Percentiles rank a stretch among this genome's conserved stretches.
phyloP scores from a whole-genome alignment of 2,888 invertebrate species.

The Cheilosia pagana region DNA sequence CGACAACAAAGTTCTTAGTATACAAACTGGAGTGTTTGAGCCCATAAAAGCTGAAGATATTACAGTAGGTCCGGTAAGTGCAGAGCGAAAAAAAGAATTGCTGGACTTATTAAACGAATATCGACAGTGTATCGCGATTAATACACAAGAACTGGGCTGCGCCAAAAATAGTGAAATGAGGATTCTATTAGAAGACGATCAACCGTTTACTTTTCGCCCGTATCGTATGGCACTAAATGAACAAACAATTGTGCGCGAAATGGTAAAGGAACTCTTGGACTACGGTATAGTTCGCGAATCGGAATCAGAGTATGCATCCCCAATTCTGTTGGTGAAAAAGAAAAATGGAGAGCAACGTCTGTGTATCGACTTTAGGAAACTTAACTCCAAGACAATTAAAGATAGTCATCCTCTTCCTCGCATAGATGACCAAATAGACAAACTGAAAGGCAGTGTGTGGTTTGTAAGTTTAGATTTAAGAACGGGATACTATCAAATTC shows the following conservation, averaged over 20 bases:
- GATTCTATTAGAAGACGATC: conserved; percentile 73
- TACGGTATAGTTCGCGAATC: conserved; percentile 76
- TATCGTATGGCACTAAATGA: conserved; percentile 77
- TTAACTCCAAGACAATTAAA: conserved; percentile 78
- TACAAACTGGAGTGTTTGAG: neutral
- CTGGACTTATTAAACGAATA: neutral
- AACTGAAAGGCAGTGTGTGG: conserved; percentile 73
- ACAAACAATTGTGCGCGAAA: conserved; percentile 70
- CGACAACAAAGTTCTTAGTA: conserved; percentile 1
- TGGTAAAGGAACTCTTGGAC: conserved; percentile 71
- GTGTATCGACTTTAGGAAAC: conserved; percentile 77
- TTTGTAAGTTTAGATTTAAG: conserved; percentile 78
- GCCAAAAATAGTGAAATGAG: conserved; percentile 62
- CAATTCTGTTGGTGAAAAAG: conserved; percentile 75
- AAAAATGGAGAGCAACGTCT: conserved; percentile 73
- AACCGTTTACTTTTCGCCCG: conserved; percentile 76
- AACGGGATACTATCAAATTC: conserved; percentile 69
- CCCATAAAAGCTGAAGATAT: neutral
- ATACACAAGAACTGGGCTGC: conserved; percentile 44
- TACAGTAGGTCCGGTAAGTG: neutral
- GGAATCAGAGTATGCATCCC: conserved; percentile 76
- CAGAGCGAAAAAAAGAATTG: neutral
- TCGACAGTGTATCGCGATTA: conserved; percentile 31
- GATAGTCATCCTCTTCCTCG: conserved; percentile 78
- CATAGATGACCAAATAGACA: conserved; percentile 78